A percentile compares a stretch with the other conserved stretches of the same genome.
Conservation (phyloP, 1,140 invertebrate species). For the Musca vetustissima region DNA sequence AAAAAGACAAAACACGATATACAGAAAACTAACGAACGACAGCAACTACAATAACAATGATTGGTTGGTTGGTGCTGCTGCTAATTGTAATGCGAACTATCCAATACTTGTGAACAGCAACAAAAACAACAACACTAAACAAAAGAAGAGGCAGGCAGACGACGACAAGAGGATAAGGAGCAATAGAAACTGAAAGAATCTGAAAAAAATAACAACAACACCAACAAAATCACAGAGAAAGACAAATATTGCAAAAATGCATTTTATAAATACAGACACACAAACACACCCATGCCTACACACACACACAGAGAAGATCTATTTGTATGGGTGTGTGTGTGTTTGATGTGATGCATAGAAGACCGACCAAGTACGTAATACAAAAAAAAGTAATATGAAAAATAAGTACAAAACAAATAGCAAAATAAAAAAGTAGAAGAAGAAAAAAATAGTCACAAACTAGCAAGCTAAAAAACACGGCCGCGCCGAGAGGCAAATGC, state of each 20-base stretch:
- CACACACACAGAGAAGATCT: not conserved
- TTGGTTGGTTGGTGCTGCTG: too few species aligned
- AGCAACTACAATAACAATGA: too few species aligned
- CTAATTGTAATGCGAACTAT: too few species aligned
- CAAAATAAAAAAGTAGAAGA: too few species aligned
- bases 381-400: not conserved
- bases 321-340: not conserved
- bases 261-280: too few species aligned
- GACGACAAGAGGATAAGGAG: too few species aligned
- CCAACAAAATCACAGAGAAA: not conserved
- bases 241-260: not conserved
- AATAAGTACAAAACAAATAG: not conserved
- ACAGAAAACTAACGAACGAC: too few species aligned
- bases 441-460: too few species aligned
- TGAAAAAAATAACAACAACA: not conserved
- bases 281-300: not conserved
- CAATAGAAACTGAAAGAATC: constrained; percentile 5
- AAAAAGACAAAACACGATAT: not conserved
- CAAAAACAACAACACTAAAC: too few species aligned
- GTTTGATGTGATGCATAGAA: not conserved
- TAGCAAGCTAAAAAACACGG: not conserved
- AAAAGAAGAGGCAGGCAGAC: too few species aligned
- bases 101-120: too few species aligned
- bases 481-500: too few species aligned
- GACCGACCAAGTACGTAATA: not conserved